Evolutionary conservation across 2,113 vertebrate genomes (phyloP).

Genomic region (Rhegmatorhina hoffmannsi): DNA sequence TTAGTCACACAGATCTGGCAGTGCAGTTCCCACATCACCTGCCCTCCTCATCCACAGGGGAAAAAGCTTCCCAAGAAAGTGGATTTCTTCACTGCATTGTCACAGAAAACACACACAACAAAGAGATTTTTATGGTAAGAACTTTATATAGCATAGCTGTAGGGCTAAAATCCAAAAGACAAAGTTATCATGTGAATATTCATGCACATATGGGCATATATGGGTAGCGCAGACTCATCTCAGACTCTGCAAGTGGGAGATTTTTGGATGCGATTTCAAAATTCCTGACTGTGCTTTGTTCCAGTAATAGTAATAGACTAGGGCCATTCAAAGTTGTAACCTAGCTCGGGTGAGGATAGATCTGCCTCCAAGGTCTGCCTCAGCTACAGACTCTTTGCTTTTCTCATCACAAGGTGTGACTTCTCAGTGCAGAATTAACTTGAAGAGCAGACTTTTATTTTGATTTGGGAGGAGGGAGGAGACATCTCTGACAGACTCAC

Average conservation of each 20-base stretch:
- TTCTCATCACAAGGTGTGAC: not conserved
- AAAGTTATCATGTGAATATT: not conserved
- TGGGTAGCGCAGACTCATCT: not conserved
- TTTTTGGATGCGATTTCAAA: not conserved
- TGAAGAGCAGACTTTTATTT: not conserved
- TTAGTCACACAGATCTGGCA: not conserved
- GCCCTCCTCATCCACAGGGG: not conserved
- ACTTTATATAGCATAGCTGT: not conserved
- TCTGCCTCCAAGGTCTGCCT: not conserved
- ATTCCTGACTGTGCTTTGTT: not conserved
- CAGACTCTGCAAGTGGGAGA: not conserved
- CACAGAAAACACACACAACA: accelerated
- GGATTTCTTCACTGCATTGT: not conserved
- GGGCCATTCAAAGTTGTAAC: not conserved
- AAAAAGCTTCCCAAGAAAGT: not conserved
- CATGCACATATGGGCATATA: not conserved
- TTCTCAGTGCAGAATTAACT: not conserved
- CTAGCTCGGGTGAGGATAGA: not conserved
- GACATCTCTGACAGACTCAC: not conserved
- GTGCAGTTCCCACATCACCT: not conserved
- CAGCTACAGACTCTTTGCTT: not conserved
- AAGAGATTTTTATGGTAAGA: not conserved
- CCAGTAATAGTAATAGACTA: not conserved
- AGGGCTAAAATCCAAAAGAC: not conserved
- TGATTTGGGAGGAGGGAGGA: not conserved